These are phyloP conservation scores for Forbesichthys agassizii DNA, from an alignment of 2,113 vertebrate species.

Conservation along the genomic window DNA sequence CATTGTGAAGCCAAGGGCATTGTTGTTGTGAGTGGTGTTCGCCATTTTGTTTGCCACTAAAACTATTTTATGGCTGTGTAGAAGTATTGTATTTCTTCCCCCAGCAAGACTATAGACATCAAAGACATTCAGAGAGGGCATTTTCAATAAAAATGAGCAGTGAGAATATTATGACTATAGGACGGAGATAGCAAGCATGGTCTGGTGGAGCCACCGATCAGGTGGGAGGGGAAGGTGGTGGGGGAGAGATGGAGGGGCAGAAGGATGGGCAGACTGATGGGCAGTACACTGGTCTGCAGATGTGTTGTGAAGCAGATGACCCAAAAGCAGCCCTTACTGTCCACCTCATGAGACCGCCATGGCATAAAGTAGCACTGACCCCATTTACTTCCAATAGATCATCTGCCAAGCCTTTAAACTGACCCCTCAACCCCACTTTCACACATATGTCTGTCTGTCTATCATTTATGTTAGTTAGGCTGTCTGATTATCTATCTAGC, in stretches of 20 bases:
- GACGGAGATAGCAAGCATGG: too few species aligned
- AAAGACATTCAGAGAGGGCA: too few species aligned
- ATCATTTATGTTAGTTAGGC: conserved; percentile 3
- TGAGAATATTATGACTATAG: too few species aligned
- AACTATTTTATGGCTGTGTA: too few species aligned
- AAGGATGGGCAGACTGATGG: background rate
- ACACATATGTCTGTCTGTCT: conserved; percentile 9
- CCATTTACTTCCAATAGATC: conserved; percentile 71
- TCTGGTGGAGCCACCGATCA: background rate
- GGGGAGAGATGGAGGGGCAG: conserved; percentile 11
- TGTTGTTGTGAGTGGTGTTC: too few species aligned
- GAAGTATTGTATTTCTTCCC: too few species aligned
- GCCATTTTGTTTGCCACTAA: background rate
- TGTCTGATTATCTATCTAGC: background rate
- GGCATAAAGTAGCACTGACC: conserved; percentile 59
- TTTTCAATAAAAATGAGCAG: too few species aligned
- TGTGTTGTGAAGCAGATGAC: conserved; percentile 68
- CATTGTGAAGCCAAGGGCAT: too few species aligned
- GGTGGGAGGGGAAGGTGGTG: conserved; percentile 27
- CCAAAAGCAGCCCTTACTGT: conserved; percentile 67
- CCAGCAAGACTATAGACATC: too few species aligned
- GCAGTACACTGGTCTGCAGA: conserved; percentile 46
- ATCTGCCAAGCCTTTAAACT: conserved; percentile 64
- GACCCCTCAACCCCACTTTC: conserved; percentile 59
- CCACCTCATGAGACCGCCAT: conserved; percentile 61